Evolutionary conservation across 1,140 invertebrate species (phyloP), one percentile per base, ranked within the genome.

Genomic region (Pseudoatta argentina): DNA sequence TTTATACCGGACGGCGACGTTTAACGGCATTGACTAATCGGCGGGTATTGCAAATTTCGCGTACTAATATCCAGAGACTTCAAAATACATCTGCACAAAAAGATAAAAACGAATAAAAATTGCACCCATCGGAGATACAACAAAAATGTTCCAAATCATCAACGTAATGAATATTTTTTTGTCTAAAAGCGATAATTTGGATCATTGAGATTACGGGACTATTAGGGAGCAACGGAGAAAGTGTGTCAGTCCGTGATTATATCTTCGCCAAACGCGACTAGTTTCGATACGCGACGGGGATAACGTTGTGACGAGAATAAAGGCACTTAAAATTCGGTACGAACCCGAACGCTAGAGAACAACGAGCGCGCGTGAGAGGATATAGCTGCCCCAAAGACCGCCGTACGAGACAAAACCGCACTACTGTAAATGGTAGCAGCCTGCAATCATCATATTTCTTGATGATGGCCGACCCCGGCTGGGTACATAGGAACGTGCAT

Each of bases 361-460:
- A 89, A 76, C 27, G 63, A 63, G 67, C 59, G 24, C 73, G 71
- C 61, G 76, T 44, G 78, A 66, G 81, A 76, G 78, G 51, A 59
- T 85, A 85, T 39, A 34, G 24, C 57, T 86, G 85, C 53, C 44
- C 27, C 66, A 44, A 57, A 24, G 86, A 86, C 27, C 53, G 82
- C 21, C 39, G 8, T 69, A 51, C 66, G 89, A 85, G 90, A 91
- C 90, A 91, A 92, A 91, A 93, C 92, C 89, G 91, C 91, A 93
- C 92, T 93, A 92, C 92, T 92, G 92, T 92, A 92, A 93, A 93
- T 92, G 92, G 92, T 93, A 93, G 92, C 92, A 93, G 89, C 87
- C 91, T 92, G 92, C 92, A 93, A 93, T 93, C 92, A 93, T 93
- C 92, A 92, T 93, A 93, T 92, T 93, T 92, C 91, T 93, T 87